Evolutionary conservation across 64 coral and sea anemone species (phyloP), one percentile per base, ranked within the genome.

Genomic region (Anthopleura sola): DNA sequence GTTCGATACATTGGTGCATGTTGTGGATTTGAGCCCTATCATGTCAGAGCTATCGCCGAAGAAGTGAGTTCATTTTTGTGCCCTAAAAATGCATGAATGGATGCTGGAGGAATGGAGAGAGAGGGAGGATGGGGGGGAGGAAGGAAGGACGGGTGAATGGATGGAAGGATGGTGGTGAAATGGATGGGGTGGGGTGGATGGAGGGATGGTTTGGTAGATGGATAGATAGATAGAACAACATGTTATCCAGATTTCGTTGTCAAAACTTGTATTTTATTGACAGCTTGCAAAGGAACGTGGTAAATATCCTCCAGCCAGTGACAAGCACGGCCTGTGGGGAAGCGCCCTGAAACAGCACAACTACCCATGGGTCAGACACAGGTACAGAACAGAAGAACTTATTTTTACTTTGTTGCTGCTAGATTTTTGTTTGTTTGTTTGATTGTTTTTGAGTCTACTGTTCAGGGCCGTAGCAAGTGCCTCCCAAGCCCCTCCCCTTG

Each of bases 1-100:
- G 84, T 91, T 68, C 83, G 89, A 1, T 91, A 91, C 21, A 86
- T 91, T 64, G 89, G 89, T 3, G 89, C 68, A 14, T 91, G 89
- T 36, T 91, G 89, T 81, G 89, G 89, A 9, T 78, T 78, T 36
- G 89, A 91, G 37, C 89, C 89, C 31, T 91, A 91, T 46, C 89
- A 91, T 34, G 75, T 91, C 51, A 66, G 89, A 79, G 89, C 89
- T 20, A 91, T 91, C 8, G 83, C 89, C 85, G 89, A 91, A 91
- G 89, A 91, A 82, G 89, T 68, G 26, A 51, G 68, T 17, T 17
- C 82, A 7, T 62, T 4, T 6, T 5, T 5, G 10, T 62, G 20
- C 54, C 16, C 54, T 19, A 56, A 56, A 56, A 56, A 56, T 19
- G 3, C 20, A 20, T 21, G 15, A 4, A 16, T 14, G 20, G 20